Base-by-base conservation (phyloP, 2,797 vertebrate species). In the Diplodus puntazzo region DNA sequence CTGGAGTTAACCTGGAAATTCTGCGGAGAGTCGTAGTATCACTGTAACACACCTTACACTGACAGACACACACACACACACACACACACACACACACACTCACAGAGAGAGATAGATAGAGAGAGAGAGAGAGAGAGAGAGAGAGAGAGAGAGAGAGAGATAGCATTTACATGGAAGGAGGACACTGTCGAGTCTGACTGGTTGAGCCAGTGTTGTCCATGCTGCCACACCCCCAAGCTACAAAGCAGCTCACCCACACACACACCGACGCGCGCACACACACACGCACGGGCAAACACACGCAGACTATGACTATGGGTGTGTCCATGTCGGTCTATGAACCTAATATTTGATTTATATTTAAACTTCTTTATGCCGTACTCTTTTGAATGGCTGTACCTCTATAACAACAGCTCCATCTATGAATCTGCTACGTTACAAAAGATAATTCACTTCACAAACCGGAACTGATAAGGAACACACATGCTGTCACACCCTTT, bases 111-210 rank as follows among this genome's bases (percentile, higher is more conserved):
- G 30, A 30, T n/a, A 25, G 3, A 25, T 2, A 2, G 25, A 25
- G 25, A 30, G 30, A 30, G 5, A 30, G 30, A 30, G 30, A 25
- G 30, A 34, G 1, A 34, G 30, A 34, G 30, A 34, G 30, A 34
- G 30, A 34, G 30, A 34, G 30, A 34, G 30, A 34, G 30, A 34
- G 30, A 34, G 30, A 74, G 4, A 61, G 34, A 72, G 21, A 62
- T 23, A 49, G 30, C 50, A 73, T 45, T 73, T 27, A 66, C 10
- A 77, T 5, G 46, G 53, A 3, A 59, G 48, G 6, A 69, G 34
- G 34, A 75, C 45, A 53, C 12, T 34, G 70, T 85, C 79, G 2
- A 73, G 92, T 90, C 45, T 27, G 73, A 90, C 92, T 72, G 84
- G 91, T 88, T 87, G 16, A 84, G 61, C 87, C 69, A 75, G 86